Evolutionary conservation across 2,113 vertebrate species (phyloP).

Genomic region (Hippocampus guttulatus): DNA sequence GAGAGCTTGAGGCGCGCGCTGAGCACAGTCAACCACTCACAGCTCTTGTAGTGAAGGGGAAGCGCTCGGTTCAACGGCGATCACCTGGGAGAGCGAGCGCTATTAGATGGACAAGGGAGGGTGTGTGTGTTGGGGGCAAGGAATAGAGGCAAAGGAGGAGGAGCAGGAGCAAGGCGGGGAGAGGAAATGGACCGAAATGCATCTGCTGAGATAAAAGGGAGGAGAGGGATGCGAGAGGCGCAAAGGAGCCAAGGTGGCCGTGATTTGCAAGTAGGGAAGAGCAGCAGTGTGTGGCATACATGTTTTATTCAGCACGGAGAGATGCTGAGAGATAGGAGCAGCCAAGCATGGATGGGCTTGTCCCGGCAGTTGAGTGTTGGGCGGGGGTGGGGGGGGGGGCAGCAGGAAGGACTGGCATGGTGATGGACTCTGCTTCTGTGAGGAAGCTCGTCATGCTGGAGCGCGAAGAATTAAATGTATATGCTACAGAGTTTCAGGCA

Average conservation of each 20-base stretch:
- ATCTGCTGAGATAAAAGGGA: constrained; percentile 33
- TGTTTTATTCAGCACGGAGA: constrained; percentile 62
- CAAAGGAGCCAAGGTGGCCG: constrained; percentile 35
- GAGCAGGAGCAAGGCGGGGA: constrained; percentile 7
- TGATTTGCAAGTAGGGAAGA: constrained; percentile 44
- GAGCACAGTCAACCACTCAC: constrained; percentile 57
- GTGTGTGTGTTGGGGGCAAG: constrained; percentile 4
- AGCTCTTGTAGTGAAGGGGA: constrained; percentile 31
- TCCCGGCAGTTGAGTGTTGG: constrained; percentile 29
- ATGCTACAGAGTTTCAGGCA: not conserved
- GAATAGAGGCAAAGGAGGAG: constrained; percentile 20
- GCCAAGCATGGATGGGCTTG: constrained; percentile 33
- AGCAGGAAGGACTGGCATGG: not conserved
- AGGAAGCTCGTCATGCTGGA: not conserved
- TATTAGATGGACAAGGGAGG: constrained; percentile 37
- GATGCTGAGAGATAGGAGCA: constrained; percentile 31
- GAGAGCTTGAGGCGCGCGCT: constrained; percentile 53
- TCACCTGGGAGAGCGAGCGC: constrained; percentile 60
- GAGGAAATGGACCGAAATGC: constrained; percentile 26
- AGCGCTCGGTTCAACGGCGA: constrained; percentile 37
- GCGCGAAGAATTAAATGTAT: not conserved
- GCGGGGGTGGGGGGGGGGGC: not conserved
- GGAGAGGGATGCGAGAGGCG: constrained; percentile 12
- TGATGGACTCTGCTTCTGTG: constrained; percentile 1
- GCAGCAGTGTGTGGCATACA: constrained; percentile 41